Base-by-base conservation (phyloP, 1,140 invertebrate species). In the Drosophila bocqueti region DNA sequence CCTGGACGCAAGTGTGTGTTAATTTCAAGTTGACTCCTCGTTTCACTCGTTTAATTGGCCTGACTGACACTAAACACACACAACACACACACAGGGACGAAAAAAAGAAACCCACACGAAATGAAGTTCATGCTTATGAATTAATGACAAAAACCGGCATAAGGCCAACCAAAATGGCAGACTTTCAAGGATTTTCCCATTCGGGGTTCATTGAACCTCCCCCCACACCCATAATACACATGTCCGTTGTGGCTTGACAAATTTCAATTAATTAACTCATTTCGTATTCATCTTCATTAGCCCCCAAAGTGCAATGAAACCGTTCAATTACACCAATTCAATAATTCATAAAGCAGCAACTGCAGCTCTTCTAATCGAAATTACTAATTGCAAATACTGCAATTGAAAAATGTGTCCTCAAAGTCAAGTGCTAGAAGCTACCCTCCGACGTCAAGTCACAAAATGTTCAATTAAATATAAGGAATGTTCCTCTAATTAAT, bases 121-220 rank as follows among this genome's bases (percentile, higher is more conserved):
- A 90, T 90, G 74, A 84, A 79, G 81, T 84, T 90, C 84, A 81
- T 89, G 84, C 85, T 89, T 78, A 90, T 89, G 84, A 90, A 89
- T 89, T 90, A 89, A 89, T 89, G 81, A 89, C 73, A 54, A 26
- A 34, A 31, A 13, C n/a, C 26, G 10, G 1, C 3, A 40, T 2
- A 42, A 26, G 50, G 50, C 7, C 18, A 31, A 42, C 55, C 60
- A 7, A 66, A 67, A 67, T 46, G 45, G 11, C 38, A 66, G 55
- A 65, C 43, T 46, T 47, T 34, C n/a, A 34, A 64, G 65, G 61
- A 34, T 31, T 36, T 24, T 21, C 29, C 50, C 61, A 36, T 50
- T n/a, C 18, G 29, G 15, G 54, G 69, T 72, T 72, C 67, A 58
- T 73, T 60, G 46, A 74, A 73, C 67, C 54, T 34, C 2, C 38